Conservation (phyloP, 2,888 invertebrate genomes). For the Tigriopus californicus region DNA sequence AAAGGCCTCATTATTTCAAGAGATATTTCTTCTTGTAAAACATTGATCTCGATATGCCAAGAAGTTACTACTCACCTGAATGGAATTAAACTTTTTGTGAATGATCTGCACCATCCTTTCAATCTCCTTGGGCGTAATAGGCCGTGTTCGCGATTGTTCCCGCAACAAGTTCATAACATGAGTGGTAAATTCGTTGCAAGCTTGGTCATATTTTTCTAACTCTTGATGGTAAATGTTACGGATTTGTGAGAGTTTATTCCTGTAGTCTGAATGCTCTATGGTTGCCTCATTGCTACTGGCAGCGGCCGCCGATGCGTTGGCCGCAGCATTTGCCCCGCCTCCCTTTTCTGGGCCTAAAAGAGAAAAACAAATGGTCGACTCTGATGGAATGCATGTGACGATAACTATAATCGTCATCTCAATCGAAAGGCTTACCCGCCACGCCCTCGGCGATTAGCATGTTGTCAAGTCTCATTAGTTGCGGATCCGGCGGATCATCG, state of each 20-base stretch:
- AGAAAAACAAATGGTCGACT: not conserved
- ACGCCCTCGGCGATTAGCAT: constrained; percentile 95
- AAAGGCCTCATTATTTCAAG: too few relatives aligned
- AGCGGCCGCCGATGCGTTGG: constrained; percentile 63
- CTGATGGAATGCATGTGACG: not conserved
- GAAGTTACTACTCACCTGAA: constrained; percentile 43
- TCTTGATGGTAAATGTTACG: constrained; percentile 98
- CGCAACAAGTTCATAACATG: constrained; percentile 95
- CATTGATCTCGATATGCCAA: not conserved
- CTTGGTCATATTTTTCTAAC: constrained; percentile 96
- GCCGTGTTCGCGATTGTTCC: constrained; percentile 89
- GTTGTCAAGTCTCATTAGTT: constrained; percentile 94
- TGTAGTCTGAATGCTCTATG: constrained; percentile 97
- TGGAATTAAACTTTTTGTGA: constrained; percentile 92
- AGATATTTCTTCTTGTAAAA: not conserved
- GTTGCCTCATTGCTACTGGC: constrained; percentile 72
- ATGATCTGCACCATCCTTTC: constrained; percentile 98
- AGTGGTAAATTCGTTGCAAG: constrained; percentile 99
- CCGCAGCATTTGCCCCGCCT: constrained; percentile 52
- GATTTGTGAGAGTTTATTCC: constrained; percentile 94
- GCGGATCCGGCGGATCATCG: constrained; percentile 94
- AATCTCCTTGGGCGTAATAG: constrained; percentile 94
- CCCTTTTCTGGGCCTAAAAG: constrained; percentile 31
- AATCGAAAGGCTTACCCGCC: constrained; percentile 38
- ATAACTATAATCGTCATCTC: too few relatives aligned